Evolutionary conservation across 2,797 vertebrate genomes (phyloP).

Genomic region (Philypnodon macrostomus): DNA sequence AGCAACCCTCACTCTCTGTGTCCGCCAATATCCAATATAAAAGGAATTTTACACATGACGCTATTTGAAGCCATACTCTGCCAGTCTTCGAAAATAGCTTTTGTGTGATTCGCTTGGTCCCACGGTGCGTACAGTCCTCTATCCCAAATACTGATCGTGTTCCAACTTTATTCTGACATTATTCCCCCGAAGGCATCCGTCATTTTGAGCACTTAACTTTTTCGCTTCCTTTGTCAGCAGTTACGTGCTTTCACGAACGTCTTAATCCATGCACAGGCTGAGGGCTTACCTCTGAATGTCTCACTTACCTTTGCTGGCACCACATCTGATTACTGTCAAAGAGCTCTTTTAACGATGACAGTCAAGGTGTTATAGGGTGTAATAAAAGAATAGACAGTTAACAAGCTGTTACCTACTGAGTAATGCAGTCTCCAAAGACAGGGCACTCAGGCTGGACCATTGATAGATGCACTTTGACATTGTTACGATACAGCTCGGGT

Average conservation of each 20-base stretch:
- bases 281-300: slow-evolving; percentile 39
- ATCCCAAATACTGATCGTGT: slow-evolving; percentile 1
- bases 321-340: slow-evolving; percentile 39
- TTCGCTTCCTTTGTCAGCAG: slow-evolving; percentile 9
- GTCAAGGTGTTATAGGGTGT: slow-evolving; percentile 15
- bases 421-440: background rate
- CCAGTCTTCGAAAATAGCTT: slow-evolving; percentile 6
- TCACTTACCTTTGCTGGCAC: slow-evolving; percentile 48
- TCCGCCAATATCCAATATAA: slow-evolving; percentile 1
- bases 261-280: slow-evolving; percentile 7
- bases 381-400: slow-evolving; percentile 11
- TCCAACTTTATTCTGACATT: slow-evolving; percentile 9
- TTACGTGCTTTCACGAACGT: background rate
- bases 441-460: background rate
- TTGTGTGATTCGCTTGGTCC: slow-evolving; percentile 6
- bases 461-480: background rate
- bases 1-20: slow-evolving; percentile 9
- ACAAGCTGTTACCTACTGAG: background rate
- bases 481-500: background rate
- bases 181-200: background rate
- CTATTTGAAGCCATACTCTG: slow-evolving; percentile 11
- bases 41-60: slow-evolving; percentile 1
- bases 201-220: slow-evolving; percentile 3
- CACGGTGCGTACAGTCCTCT: background rate
- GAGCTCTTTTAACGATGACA: slow-evolving; percentile 25